Evolutionary conservation across 2,888 invertebrate species (phyloP).

Genomic region (Lepidocyrtinus sp.): DNA sequence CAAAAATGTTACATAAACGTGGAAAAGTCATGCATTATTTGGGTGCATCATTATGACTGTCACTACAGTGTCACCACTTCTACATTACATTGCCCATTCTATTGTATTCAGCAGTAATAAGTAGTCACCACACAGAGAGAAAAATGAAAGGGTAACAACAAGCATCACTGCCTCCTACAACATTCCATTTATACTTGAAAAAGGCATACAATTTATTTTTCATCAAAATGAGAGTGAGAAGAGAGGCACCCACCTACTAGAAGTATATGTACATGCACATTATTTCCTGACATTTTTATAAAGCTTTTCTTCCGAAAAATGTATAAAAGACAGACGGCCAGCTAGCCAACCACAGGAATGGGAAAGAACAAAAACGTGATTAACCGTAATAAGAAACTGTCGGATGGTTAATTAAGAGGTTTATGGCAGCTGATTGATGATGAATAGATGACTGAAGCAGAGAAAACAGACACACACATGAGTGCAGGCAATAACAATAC

Average conservation of each 20-base stretch:
- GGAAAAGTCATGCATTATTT: constrained; percentile 56
- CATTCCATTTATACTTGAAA: background rate
- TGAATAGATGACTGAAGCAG: constrained; percentile 54
- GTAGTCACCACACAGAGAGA: constrained; percentile 54
- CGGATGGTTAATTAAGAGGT: constrained; percentile 63
- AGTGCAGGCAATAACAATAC: constrained; percentile 37
- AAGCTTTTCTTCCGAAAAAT: background rate
- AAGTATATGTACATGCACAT: background rate
- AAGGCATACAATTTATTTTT: background rate
- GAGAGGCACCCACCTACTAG: constrained; percentile 36
- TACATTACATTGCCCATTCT: constrained; percentile 50
- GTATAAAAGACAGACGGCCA: constrained; percentile 1
- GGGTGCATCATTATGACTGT: constrained; percentile 49
- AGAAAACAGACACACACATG: constrained; percentile 17
- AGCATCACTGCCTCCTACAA: constrained; percentile 22
- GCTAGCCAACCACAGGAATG: constrained; percentile 15
- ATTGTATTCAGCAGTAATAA: constrained; percentile 29
- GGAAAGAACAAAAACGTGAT: constrained; percentile 58
- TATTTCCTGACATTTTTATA: constrained; percentile 6
- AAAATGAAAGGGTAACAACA: constrained; percentile 53
- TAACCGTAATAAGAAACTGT: constrained; percentile 62
- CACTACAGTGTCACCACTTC: constrained; percentile 52
- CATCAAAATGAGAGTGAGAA: background rate
- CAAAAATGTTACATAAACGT: constrained; percentile 6
- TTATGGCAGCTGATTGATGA: constrained; percentile 63